Percentiles rank a stretch among this genome's conserved stretches.
phyloP scores from a whole-genome alignment of 2,888 invertebrate genomes.

The Microctonus aethiopoides region DNA sequence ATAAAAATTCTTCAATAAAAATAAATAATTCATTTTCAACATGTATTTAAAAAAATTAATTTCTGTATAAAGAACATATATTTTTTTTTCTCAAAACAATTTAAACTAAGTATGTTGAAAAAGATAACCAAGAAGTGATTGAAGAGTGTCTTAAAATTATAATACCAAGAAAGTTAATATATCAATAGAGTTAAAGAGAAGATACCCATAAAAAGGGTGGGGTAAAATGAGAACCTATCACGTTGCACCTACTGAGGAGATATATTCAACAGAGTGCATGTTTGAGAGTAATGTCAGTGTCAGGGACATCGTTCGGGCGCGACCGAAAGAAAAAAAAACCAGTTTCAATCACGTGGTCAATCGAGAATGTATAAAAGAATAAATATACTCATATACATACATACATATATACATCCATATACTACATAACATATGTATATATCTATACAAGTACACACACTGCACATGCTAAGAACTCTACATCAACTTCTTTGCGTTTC shows the following conservation, averaged over 20 bases:
- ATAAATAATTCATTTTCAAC: not conserved
- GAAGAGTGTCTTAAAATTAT: conserved; percentile 5
- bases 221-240: not conserved
- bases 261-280: not conserved
- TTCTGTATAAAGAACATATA: not conserved
- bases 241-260: not conserved
- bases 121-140: not conserved
- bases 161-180: conserved; percentile 11
- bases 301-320: conserved; percentile 52
- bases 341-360: conserved; percentile 50
- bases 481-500: conserved; percentile 12
- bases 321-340: conserved; percentile 49
- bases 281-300: conserved; percentile 55
- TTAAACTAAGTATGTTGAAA: not conserved
- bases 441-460: conserved; percentile 22
- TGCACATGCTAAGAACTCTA: conserved; percentile 32
- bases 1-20: too few relatives aligned
- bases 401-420: too few relatives aligned
- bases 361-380: conserved; percentile 24
- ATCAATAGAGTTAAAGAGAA: not conserved
- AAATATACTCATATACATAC: not conserved
- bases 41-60: not conserved
- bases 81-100: not conserved
- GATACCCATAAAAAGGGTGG: not conserved
- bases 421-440: conserved; percentile 6